Conservation (phyloP, 2,888 invertebrate species). For the Cetonia aurata region DNA sequence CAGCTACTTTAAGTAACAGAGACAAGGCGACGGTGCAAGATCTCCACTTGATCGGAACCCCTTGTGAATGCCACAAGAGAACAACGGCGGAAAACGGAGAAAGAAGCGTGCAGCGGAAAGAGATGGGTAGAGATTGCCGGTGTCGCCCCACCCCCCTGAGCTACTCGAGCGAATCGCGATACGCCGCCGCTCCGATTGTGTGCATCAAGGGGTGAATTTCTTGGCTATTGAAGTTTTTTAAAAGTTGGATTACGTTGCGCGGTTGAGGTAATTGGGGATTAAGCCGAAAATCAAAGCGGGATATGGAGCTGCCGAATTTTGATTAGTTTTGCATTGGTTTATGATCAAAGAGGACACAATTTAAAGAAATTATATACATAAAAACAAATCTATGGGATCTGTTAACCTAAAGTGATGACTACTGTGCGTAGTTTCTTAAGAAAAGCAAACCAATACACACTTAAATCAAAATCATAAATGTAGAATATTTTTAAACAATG, state of each 20-base stretch:
- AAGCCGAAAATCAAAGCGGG: slow-evolving; percentile 28
- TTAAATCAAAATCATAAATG: too few relatives aligned
- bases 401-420: too few relatives aligned
- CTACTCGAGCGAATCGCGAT: slow-evolving; percentile 65
- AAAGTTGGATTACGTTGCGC: slow-evolving; percentile 56
- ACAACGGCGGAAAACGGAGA: slow-evolving; percentile 32
- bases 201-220: slow-evolving; percentile 56
- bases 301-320: slow-evolving; percentile 24
- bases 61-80: slow-evolving; percentile 40
- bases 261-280: slow-evolving; percentile 43
- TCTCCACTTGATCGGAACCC: slow-evolving; percentile 61
- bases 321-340: slow-evolving; percentile 27
- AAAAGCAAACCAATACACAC: too few relatives aligned
- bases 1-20: slow-evolving; percentile 54
- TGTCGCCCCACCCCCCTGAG: slow-evolving; percentile 57
- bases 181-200: slow-evolving; percentile 63
- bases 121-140: slow-evolving; percentile 33
- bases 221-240: slow-evolving; percentile 58
- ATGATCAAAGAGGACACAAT: too few relatives aligned
- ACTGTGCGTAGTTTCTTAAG: too few relatives aligned
- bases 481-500: too few relatives aligned
- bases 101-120: slow-evolving; percentile 20
- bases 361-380: too few relatives aligned
- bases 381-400: too few relatives aligned
- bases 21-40: slow-evolving; percentile 57